phyloP scores from a whole-genome alignment of 2,113 vertebrate genomes.

The Rhizomys pruinosus region DNA sequence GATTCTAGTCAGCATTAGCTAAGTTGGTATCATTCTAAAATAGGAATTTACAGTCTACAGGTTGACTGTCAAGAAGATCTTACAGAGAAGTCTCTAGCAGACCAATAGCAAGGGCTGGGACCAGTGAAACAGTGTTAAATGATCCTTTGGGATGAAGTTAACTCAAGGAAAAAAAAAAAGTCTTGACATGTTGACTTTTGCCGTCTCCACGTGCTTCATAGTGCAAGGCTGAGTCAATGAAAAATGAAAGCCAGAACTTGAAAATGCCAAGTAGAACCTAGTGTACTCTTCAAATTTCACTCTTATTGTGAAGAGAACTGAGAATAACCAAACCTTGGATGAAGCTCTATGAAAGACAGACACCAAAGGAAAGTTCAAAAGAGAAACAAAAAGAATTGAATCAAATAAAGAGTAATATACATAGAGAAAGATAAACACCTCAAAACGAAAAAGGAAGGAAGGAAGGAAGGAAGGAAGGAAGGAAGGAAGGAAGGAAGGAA shows the following conservation, averaged over 20 bases:
- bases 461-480: background rate
- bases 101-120: background rate
- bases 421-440: background rate
- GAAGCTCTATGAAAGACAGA: background rate
- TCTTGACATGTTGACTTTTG: background rate
- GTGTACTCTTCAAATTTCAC: background rate
- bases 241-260: background rate
- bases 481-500: no score
- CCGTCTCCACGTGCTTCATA: background rate
- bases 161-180: background rate
- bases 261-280: background rate
- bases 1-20: background rate
- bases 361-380: background rate
- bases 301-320: background rate
- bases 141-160: background rate
- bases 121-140: background rate
- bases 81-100: background rate
- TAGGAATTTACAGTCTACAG: background rate
- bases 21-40: background rate
- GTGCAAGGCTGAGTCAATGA: background rate
- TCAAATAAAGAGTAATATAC: background rate
- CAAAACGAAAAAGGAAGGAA: background rate
- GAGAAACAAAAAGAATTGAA: no score
- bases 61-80: background rate
- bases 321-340: background rate